Evolutionary conservation across 2,888 invertebrate genomes (phyloP), one percentile per base, ranked within the genome.

Genomic region (Craniophora ligustri): DNA sequence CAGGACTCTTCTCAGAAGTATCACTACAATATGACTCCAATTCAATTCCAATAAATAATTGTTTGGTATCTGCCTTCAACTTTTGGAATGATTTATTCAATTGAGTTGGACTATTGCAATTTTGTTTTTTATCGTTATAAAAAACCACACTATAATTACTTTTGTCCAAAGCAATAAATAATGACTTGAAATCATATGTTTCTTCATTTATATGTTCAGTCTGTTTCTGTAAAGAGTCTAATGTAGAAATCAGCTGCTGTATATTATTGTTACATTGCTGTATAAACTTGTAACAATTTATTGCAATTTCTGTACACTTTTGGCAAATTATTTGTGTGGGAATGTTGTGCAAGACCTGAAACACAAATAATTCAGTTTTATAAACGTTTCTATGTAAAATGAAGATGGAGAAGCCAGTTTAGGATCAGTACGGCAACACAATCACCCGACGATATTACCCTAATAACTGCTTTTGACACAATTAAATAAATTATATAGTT

Each of bases 261-360:
- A 49, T 47, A 38, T 78, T 81, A 13, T 46, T 34, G 59, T 50
- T 72, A 47, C 82, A 79, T 15, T 41, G 62, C 21, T 62, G 49
- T 13, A 79, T 72, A 36, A 83, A 83, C 42, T 57, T 75, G 38
- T 78, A 81, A 45, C 66, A 57, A 10, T 41, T 54, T n/a, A 81
- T 35, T 15, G 67, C 44, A 8, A 26, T 56, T 14, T 46, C 30
- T 18, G 64, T 58, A 53, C 83, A 83, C 3, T 63, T 39, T 2
- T 56, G 39, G 28, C 83, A 83, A 10, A 83, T 41, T 0, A 38
- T 42, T 10, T 63, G 36, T 8, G 56, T 57, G 15, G 53, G n/a
- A 14, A 69, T 39, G 10, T 30, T 36, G 13, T 74, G 39, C 14
- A 44, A 30, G 5, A 59, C 48, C 82, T 82, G 72, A 31, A 79